A percentile compares a stretch with the other conserved stretches of the same genome.
Evolutionary conservation across 2,113 vertebrate species (phyloP).

Genomic region (Nematolebias whitei): DNA sequence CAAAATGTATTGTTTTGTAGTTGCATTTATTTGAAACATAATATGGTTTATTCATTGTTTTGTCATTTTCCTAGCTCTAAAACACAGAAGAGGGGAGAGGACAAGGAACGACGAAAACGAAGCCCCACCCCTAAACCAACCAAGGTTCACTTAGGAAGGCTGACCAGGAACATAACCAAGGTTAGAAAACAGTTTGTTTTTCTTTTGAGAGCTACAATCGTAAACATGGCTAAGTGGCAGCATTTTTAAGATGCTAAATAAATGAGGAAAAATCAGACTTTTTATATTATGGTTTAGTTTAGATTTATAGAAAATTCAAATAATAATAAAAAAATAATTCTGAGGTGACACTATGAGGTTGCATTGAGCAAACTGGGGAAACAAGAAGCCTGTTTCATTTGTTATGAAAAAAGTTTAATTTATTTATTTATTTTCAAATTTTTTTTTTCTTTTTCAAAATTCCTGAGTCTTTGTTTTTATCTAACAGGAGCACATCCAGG

Average conservation of each 20-base stretch:
- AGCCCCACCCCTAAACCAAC: slow-evolving; percentile 94
- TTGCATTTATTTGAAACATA: neutral
- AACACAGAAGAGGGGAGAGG: slow-evolving; percentile 93
- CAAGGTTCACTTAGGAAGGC: slow-evolving; percentile 92
- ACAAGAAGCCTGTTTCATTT: neutral
- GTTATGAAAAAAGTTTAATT: no score
- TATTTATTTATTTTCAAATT: no score
- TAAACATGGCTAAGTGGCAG: neutral
- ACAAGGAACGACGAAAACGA: slow-evolving; percentile 92
- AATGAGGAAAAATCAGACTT: neutral
- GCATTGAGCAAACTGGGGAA: neutral
- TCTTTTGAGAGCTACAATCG: neutral
- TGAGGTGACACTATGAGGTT: neutral
- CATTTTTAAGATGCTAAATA: neutral
- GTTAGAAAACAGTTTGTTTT: slow-evolving; percentile 62
- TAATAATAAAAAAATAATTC: neutral
- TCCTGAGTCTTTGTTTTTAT: neutral
- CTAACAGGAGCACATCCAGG: slow-evolving; percentile 93
- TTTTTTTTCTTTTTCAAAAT: no score
- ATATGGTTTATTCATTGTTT: neutral
- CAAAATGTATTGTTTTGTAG: neutral
- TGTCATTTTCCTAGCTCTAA: slow-evolving; percentile 84
- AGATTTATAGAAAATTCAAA: neutral
- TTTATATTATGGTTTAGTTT: neutral
- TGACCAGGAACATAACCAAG: slow-evolving; percentile 97